These are phyloP conservation scores for silkworm (Bombyx mori) DNA, from an alignment of 1,140 invertebrate species.

Conservation along the genomic window ASM3026992v2 NC_085131.1:10557001-10557500, in stretches of 20 bases:
- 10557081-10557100: slow-evolving; percentile 58
- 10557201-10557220: slow-evolving; percentile 62
- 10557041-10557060: slow-evolving; percentile 47
- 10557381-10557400: too few species aligned
- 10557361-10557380: too few species aligned
- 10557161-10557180: slow-evolving; percentile 53
- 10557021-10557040: slow-evolving; percentile 62
- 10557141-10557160: slow-evolving; percentile 68
- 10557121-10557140: slow-evolving; percentile 69
- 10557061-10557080: slow-evolving; percentile 64
- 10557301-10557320: slow-evolving; percentile 25
- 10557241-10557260: slow-evolving; percentile 52
- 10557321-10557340: background rate
- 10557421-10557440: too few species aligned
- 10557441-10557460: too few species aligned
- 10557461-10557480: too few species aligned
- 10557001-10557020: slow-evolving; percentile 65
- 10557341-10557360: too few species aligned
- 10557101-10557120: slow-evolving; percentile 66
- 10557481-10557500: too few species aligned
- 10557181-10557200: slow-evolving; percentile 64
- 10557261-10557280: slow-evolving; percentile 53
- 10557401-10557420: too few species aligned
- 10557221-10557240: slow-evolving; percentile 70
- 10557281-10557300: slow-evolving; percentile 46